A percentile compares a stretch with the other conserved stretches of the same genome.
phyloP scores from a whole-genome alignment of 1,140 invertebrate genomes.

The Ruditapes philippinarum region DNA sequence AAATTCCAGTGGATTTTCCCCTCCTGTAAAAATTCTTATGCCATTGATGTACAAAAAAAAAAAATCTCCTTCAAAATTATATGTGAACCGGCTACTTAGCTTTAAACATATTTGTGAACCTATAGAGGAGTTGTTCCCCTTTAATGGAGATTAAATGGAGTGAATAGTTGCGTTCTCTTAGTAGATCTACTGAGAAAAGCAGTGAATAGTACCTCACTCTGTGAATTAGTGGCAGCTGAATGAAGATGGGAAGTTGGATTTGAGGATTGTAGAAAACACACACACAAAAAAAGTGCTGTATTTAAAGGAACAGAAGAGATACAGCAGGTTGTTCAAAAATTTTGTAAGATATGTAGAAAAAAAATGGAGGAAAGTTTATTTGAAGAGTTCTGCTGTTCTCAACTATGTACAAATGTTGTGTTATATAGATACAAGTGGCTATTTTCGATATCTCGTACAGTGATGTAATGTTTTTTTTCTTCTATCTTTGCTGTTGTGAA shows the following conservation, averaged over 20 bases:
- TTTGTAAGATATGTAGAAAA: neutral
- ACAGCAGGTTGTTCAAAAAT: neutral
- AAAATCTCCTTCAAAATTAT: too few relatives aligned
- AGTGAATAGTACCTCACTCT: neutral
- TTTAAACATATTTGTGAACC: slow-evolving; percentile 8
- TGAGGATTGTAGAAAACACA: neutral
- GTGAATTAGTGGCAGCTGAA: slow-evolving; percentile 18
- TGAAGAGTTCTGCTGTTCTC: neutral
- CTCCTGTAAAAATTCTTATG: slow-evolving; percentile 8
- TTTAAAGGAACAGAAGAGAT: neutral
- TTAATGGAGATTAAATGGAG: neutral
- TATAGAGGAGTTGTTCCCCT: neutral
- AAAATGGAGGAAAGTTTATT: neutral
- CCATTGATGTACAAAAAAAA: too few relatives aligned
- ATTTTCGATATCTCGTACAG: slow-evolving; percentile 30
- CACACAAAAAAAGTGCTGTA: slow-evolving; percentile 13
- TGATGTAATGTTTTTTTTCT: slow-evolving; percentile 49
- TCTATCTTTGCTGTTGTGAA: slow-evolving; percentile 41
- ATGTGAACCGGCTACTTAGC: neutral
- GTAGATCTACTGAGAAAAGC: neutral
- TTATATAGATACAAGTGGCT: neutral
- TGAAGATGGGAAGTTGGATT: neutral
- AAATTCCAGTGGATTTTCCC: neutral
- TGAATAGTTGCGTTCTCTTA: neutral
- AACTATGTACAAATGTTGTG: neutral